These are phyloP conservation scores for Callocephalon fimbriatum DNA, from an alignment of 2,113 vertebrate genomes.

Conservation along the genomic window DNA sequence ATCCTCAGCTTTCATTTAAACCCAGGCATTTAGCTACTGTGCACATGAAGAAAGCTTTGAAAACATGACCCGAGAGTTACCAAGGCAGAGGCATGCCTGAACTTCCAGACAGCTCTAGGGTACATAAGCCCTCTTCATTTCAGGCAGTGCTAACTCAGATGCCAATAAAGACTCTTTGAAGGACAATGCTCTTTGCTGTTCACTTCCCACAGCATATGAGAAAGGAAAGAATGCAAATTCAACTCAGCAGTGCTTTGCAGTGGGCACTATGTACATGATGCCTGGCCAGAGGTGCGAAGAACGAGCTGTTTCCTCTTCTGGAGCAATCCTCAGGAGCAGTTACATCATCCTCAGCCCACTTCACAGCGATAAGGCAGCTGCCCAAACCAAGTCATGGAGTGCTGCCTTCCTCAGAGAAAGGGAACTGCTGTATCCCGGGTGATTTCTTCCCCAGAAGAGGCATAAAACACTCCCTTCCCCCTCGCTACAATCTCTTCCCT, in stretches of 20 bases:
- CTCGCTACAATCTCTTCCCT: background rate
- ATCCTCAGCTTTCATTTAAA: background rate
- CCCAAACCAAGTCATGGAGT: background rate
- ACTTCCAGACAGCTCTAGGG: background rate
- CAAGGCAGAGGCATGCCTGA: background rate
- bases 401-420: background rate
- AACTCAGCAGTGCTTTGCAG: background rate
- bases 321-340: background rate
- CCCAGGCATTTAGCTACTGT: background rate
- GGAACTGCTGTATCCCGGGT: background rate
- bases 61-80: conserved; percentile 46
- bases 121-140: background rate
- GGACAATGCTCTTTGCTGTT: background rate
- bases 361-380: background rate
- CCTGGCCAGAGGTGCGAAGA: background rate
- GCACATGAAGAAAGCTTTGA: background rate
- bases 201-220: background rate
- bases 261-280: background rate
- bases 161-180: background rate
- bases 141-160: conserved; percentile 21
- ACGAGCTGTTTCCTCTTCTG: conserved; percentile 14
- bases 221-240: background rate
- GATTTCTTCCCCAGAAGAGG: background rate
- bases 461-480: background rate
- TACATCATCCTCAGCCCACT: background rate